Conservation (phyloP, 2,797 vertebrate species). For the Acrossocheilus wenchowensis region DNA sequence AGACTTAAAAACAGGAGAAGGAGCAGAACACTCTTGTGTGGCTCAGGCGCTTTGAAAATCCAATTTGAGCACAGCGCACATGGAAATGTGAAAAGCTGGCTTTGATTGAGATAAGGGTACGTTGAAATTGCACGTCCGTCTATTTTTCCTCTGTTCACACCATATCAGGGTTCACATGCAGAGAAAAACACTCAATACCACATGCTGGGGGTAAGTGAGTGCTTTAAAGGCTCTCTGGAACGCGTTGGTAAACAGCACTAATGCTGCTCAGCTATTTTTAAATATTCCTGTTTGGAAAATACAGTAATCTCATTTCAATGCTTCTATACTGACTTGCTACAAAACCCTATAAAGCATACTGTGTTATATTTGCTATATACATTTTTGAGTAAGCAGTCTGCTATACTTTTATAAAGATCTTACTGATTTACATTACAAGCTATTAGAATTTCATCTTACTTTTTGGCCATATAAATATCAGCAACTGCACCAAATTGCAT, state of each 20-base stretch:
- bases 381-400: not conserved
- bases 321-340: not conserved
- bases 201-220: not conserved
- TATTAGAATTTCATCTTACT: not conserved
- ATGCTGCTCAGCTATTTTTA: not conserved
- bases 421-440: not conserved
- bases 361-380: not conserved
- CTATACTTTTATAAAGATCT: not conserved
- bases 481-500: not conserved
- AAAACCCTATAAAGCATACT: not conserved
- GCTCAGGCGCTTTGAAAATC: slow-evolving; percentile 24
- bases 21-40: not conserved
- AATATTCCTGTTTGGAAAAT: not conserved
- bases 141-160: not conserved
- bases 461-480: not conserved
- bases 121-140: not conserved
- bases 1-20: slow-evolving; percentile 20
- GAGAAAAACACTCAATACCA: slow-evolving; percentile 10
- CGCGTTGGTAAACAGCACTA: not conserved
- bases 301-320: not conserved
- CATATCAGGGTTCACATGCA: not conserved
- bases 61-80: not conserved
- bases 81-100: not conserved
- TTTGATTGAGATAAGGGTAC: not conserved
- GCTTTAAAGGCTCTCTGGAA: not conserved